Evolutionary conservation across 2,113 vertebrate genomes (phyloP), one percentile per base, ranked within the genome.

Genomic region (Gulo gulo): DNA sequence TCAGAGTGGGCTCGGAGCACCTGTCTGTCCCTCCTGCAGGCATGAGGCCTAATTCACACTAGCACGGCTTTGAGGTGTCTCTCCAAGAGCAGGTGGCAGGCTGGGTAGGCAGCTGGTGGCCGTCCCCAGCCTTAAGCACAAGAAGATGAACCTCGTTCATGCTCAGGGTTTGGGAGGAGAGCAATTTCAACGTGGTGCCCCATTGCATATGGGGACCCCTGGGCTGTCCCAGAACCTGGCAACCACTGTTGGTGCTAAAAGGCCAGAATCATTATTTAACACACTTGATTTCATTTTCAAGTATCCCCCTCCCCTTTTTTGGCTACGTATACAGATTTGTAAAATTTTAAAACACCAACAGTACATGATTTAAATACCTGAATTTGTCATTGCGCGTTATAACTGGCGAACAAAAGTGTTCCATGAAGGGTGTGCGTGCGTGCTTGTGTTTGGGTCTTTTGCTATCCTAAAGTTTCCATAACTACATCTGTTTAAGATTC

Each of bases 401-500:
- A 78, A 84, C 36, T 34, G 50, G 23, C 26, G 45, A 96, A 50
- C 69, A 90, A 84, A 96, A 94, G 42, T 7, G 26, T 71, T 42
- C 79, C 39, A 21, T 63, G 86, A 94, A 98, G 96, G 90, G 81
- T 95, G 74, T 86, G 94, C 81, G 31, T 13, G 47, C 13, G 55
- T 39, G n/a, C 29, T 24, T 78, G 29, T 63, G 7, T 65, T 11
- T 34, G 31, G 21, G 3, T 76, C 78, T 88, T 89, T 87, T 23
- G 36, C 92, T 86, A 81, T 11, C 67, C 14, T 95, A 1, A 98
- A 95, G 93, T 97, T 98, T 97, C 95, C 96, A 97, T 96, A 96
- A 88, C 92, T 87, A 23, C 80, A 31, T 93, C 97, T 95, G 59
- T 93, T 98, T 97, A 95, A 98, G 97, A 98, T 98, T 98, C 98